phyloP scores from a whole-genome alignment of 2,888 invertebrate species.

The Drosophila yooni region DNA sequence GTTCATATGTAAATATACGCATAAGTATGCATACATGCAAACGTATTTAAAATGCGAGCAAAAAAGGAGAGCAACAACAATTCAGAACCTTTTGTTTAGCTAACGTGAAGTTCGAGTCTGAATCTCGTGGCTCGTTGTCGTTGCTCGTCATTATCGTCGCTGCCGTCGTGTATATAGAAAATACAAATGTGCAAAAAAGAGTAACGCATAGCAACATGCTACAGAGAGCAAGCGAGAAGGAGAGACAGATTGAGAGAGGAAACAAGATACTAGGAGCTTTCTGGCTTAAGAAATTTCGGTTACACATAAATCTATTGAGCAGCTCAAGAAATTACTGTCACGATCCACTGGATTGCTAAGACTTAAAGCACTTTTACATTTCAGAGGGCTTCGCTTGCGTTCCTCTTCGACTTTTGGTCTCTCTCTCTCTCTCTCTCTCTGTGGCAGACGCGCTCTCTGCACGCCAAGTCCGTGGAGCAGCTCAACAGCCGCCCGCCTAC shows the following conservation, averaged over 20 bases:
- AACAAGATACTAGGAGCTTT: not conserved
- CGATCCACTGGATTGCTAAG: constrained; percentile 25
- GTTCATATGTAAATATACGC: not conserved
- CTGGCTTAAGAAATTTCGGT: constrained; percentile 1
- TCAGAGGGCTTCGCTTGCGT: not conserved
- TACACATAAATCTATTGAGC: constrained; percentile 6
- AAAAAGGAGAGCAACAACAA: constrained; percentile 24
- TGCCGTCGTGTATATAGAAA: constrained; percentile 25
- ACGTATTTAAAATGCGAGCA: constrained; percentile 17
- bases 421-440: not conserved
- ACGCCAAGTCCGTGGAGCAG: not conserved
- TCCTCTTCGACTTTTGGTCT: not conserved
- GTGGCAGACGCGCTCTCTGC: constrained; percentile 12
- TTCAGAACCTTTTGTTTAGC: constrained; percentile 32
- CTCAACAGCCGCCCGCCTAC: constrained; percentile 12
- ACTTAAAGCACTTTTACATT: constrained; percentile 9
- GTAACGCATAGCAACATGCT: not conserved
- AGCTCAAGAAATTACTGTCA: constrained; percentile 26
- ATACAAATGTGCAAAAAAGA: constrained; percentile 2
- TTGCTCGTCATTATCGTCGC: constrained; percentile 21
- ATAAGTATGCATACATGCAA: not conserved
- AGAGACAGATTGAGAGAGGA: not conserved
- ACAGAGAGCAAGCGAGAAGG: not conserved
- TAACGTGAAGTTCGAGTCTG: constrained; percentile 40
- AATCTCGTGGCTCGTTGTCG: constrained; percentile 10